Conservation (phyloP, 2,888 invertebrate genomes). For the Nesidiocoris tenuis region DNA sequence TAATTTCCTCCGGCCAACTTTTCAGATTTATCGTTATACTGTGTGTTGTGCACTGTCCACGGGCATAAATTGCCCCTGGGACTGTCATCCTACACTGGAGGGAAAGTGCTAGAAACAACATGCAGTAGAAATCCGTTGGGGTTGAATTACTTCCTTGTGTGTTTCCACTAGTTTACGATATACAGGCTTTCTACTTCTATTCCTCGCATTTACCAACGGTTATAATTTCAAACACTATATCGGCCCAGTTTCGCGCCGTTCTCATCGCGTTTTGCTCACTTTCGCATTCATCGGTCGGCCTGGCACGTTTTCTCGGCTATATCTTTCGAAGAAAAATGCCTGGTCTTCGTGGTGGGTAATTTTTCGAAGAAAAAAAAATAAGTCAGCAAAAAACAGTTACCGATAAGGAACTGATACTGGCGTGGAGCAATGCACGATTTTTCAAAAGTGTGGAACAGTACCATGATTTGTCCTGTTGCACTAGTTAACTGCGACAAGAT, state of each 20-base stretch:
- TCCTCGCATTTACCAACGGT: neutral
- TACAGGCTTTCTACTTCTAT: neutral
- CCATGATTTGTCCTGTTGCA: too few relatives aligned
- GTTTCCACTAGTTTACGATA: conserved; percentile 32
- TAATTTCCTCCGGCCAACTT: conserved; percentile 34
- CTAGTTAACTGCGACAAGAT: too few relatives aligned
- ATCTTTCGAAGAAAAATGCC: neutral
- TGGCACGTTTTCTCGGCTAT: neutral
- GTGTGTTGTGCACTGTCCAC: neutral
- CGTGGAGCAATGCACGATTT: too few relatives aligned
- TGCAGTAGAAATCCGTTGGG: neutral
- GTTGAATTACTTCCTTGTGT: conserved; percentile 30
- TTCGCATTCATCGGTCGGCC: neutral
- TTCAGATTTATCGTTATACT: conserved; percentile 33
- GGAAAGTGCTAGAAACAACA: conserved; percentile 13
- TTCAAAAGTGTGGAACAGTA: too few relatives aligned
- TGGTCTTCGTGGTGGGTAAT: too few relatives aligned
- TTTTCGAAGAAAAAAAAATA: too few relatives aligned
- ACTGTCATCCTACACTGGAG: conserved; percentile 1
- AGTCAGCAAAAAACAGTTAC: too few relatives aligned
- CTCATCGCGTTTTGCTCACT: neutral
- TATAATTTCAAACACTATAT: neutral
- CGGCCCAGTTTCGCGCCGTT: neutral
- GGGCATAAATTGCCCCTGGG: conserved; percentile 12
- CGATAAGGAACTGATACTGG: too few relatives aligned